Percentiles rank a stretch among this genome's conserved stretches.
phyloP scores from a whole-genome alignment of 2,797 vertebrate species.

The Triplophysa bombifrons region DNA sequence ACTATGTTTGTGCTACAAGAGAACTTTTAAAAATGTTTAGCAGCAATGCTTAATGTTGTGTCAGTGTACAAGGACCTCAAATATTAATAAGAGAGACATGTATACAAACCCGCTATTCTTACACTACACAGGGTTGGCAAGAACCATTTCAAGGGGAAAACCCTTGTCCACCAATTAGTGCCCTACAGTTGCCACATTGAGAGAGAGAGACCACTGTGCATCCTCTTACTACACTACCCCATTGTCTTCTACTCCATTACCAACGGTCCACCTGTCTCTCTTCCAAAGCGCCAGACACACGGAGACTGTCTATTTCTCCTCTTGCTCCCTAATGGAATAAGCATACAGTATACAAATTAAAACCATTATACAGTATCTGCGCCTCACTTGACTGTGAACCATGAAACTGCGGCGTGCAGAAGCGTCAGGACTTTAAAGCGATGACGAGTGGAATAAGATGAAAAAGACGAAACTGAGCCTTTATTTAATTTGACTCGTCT shows the following conservation, averaged over 20 bases:
- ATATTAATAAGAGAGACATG: not conserved
- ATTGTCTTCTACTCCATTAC: constrained; percentile 9
- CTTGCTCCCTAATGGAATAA: constrained; percentile 65
- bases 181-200: not conserved
- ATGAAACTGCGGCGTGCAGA: constrained; percentile 23
- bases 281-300: not conserved
- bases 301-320: constrained; percentile 23
- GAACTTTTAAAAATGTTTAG: too few relatives aligned
- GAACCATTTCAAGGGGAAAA: not conserved
- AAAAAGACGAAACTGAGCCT: not conserved
- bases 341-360: constrained; percentile 72
- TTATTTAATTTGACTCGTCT: constrained; percentile 29
- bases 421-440: not conserved
- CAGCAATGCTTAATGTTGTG: too few relatives aligned
- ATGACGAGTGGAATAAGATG: constrained; percentile 19
- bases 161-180: not conserved
- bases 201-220: constrained; percentile 43
- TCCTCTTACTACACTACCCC: not conserved
- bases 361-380: constrained; percentile 70
- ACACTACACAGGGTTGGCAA: not conserved
- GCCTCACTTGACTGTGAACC: constrained; percentile 62
- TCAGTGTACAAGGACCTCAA: too few relatives aligned
- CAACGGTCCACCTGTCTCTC: not conserved
- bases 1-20: too few relatives aligned
- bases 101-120: not conserved